Evolutionary conservation across 2,113 vertebrate species (phyloP).

Genomic region (Gambusia holbrooki): DNA sequence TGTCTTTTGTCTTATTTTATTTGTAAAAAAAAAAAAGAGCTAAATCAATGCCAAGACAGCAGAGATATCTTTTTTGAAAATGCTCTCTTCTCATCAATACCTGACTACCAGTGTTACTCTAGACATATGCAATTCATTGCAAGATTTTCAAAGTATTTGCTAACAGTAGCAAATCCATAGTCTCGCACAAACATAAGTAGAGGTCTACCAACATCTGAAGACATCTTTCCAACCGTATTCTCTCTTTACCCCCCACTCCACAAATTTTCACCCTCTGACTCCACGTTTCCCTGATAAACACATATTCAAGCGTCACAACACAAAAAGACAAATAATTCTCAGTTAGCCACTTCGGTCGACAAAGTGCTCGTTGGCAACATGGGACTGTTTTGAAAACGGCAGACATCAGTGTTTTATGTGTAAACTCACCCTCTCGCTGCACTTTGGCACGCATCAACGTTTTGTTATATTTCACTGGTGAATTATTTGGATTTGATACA

Average conservation of each 20-base stretch:
- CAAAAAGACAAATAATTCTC: neutral
- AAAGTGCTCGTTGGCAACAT: neutral
- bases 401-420: slow-evolving; percentile 2
- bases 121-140: neutral
- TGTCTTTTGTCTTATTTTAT: neutral
- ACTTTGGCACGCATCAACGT: neutral
- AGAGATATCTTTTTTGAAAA: no score
- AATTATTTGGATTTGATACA: slow-evolving; percentile 15
- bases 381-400: neutral
- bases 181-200: neutral
- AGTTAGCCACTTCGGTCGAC: neutral
- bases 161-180: neutral
- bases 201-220: neutral
- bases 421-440: neutral
- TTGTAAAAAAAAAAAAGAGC: neutral
- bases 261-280: neutral
- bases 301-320: neutral
- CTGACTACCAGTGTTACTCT: neutral
- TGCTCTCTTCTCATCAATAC: neutral
- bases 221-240: neutral
- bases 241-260: neutral
- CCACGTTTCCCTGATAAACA: neutral
- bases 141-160: neutral
- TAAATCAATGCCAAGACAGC: no score
- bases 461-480: slow-evolving; percentile 1